phyloP scores from a whole-genome alignment of 2,888 invertebrate species.

The Argyra leucocephala region DNA sequence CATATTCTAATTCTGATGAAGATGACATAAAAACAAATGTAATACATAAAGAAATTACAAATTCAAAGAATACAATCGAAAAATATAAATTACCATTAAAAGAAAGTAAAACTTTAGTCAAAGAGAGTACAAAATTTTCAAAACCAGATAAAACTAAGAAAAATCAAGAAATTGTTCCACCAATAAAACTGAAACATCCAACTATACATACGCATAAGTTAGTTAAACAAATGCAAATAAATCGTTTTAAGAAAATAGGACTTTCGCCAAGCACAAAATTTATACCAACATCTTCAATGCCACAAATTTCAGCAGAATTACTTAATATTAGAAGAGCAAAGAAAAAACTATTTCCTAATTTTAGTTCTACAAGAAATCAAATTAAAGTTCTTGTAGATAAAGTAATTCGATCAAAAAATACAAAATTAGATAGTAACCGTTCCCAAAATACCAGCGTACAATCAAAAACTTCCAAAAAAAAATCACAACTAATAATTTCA shows the following conservation, averaged over 20 bases:
- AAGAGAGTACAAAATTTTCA: too few species aligned
- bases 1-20: too few species aligned
- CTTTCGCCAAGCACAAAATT: constrained; percentile 13
- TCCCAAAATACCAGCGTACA: not conserved
- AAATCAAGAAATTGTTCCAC: not conserved
- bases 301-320: constrained; percentile 11
- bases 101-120: too few species aligned
- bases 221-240: constrained; percentile 9
- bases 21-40: too few species aligned
- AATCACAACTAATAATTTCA: too few species aligned
- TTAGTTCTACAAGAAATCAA: constrained; percentile 34
- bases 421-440: not conserved
- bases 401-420: constrained; percentile 28
- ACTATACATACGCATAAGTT: not conserved
- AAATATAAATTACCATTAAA: too few species aligned
- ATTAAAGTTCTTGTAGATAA: constrained; percentile 35
- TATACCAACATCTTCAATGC: constrained; percentile 6
- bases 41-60: too few species aligned
- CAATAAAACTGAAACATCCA: not conserved
- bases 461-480: too few species aligned
- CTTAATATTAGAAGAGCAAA: constrained; percentile 7
- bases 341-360: constrained; percentile 27
- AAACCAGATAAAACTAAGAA: too few species aligned
- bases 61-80: too few species aligned
- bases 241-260: constrained; percentile 15